A percentile compares a stretch with the other conserved stretches of the same genome.
phyloP scores from a whole-genome alignment of 2,888 invertebrate species.

The Mamestra brassicae region DNA sequence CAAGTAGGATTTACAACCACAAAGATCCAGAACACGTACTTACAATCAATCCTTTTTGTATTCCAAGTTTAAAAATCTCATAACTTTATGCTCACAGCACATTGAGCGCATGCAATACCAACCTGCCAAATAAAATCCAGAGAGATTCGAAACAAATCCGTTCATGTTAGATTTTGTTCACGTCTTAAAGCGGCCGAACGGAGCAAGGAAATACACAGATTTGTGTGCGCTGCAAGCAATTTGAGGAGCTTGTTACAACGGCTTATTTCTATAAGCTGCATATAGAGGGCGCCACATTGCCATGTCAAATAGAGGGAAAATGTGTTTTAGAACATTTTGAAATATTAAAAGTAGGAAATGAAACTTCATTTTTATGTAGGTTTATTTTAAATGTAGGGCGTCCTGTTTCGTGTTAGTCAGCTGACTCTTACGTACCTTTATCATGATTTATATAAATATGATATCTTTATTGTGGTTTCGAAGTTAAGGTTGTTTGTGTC shows the following conservation, averaged over 20 bases:
- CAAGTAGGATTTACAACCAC: neutral
- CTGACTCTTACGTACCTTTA: too few species aligned
- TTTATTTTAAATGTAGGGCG: too few species aligned
- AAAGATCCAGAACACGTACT: neutral
- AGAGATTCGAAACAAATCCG: slow-evolving; percentile 44
- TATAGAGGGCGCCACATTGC: neutral
- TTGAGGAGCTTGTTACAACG: slow-evolving; percentile 54
- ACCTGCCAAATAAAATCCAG: slow-evolving; percentile 57
- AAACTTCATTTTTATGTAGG: too few species aligned
- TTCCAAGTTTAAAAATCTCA: slow-evolving; percentile 38
- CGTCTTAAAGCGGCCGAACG: slow-evolving; percentile 43
- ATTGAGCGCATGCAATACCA: slow-evolving; percentile 21
- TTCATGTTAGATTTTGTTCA: slow-evolving; percentile 56
- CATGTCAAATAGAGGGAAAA: neutral
- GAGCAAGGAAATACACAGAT: slow-evolving; percentile 52
- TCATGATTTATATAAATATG: too few species aligned
- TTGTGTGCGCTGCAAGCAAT: slow-evolving; percentile 59
- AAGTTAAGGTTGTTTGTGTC: too few species aligned
- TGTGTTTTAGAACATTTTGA: neutral
- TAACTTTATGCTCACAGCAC: slow-evolving; percentile 20
- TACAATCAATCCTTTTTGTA: slow-evolving; percentile 10
- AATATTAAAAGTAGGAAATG: neutral
- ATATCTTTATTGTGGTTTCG: too few species aligned
- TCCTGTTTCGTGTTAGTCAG: too few species aligned
- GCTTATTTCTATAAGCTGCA: slow-evolving; percentile 46